Base-by-base conservation (phyloP, 1,140 invertebrate genomes). In the Yoshiicerus persimilis region DNA sequence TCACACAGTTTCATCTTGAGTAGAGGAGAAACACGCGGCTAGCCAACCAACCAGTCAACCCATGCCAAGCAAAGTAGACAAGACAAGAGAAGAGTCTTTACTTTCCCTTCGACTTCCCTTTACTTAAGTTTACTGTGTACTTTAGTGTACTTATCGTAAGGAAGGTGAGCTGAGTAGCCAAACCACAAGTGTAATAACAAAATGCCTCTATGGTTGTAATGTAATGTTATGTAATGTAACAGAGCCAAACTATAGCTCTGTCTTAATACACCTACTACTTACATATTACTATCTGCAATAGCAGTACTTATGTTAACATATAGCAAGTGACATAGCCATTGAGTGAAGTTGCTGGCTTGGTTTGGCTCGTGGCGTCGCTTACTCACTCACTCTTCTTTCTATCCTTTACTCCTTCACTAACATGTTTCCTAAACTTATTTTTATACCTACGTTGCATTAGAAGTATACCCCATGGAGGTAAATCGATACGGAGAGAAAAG, bases 401-500 rank as follows among this genome's bases (percentile, higher is more conserved):
- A 13, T 77, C 11, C 32, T 8, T 23, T 38, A 80, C 32, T 80
- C 30, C 34, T 32, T 80, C 32, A 38, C 75, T 20, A 34, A 23
- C 34, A 34, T 80, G 32, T 32, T 80, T 80, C 75, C 75, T 80
- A 80, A 80, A 80, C 75, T 80, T 34, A 80, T 80, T 80, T 80
- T 80, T 80, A 80, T 80, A 80, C 75, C 32, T 80, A 38, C 16
- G 47, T 56, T 56, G n/a, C 47, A 4, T 56, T n/a, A 5, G 47
- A 34, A 38, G 75, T 34, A 80, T 80, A 80, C 75, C 75, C 75
- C 75, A 34, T 80, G 75, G 75, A 80, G 75, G 75, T 80, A 41
- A 84, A 84, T 84, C 83, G 83, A 84, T 84, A 84, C 83, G 83
- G 23, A 11, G 38, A 80, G 83, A 84, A 84, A 84, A 84, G 83